Percentiles rank a stretch among this genome's conserved stretches.
Evolutionary conservation across 2,888 invertebrate genomes (phyloP).

Genomic region (Drymonia ruficornis): DNA sequence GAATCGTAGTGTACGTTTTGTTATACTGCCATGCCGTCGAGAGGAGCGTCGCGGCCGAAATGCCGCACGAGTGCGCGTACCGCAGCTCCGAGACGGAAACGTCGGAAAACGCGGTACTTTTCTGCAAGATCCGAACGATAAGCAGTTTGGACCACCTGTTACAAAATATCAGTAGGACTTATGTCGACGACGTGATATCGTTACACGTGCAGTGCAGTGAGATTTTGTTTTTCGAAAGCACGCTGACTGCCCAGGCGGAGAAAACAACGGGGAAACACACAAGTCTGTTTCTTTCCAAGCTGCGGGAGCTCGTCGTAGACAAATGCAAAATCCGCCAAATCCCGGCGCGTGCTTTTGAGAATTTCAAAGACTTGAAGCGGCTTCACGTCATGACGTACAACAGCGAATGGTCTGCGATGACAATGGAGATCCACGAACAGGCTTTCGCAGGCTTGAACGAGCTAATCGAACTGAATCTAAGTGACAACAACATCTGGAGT

Average conservation of each 20-base stretch:
- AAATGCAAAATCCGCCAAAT: constrained; percentile 91
- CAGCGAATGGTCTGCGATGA: constrained; percentile 92
- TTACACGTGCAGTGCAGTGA: constrained; percentile 90
- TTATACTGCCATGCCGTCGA: constrained; percentile 76
- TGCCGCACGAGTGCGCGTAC: constrained; percentile 90
- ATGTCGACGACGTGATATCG: constrained; percentile 87
- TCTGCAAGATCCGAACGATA: constrained; percentile 90
- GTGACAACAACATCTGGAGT: constrained; percentile 91
- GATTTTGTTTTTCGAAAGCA: constrained; percentile 89
- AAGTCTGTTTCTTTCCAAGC: constrained; percentile 85
- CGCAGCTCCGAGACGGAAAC: constrained; percentile 84
- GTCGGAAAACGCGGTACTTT: constrained; percentile 83
- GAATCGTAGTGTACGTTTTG: constrained; percentile 80
- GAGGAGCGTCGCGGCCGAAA: constrained; percentile 71
- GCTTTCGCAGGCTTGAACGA: constrained; percentile 88
- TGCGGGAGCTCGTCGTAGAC: constrained; percentile 89
- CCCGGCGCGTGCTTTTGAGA: constrained; percentile 88
- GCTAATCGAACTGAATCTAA: constrained; percentile 88
- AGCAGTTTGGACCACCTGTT: constrained; percentile 88
- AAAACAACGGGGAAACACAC: constrained; percentile 80
- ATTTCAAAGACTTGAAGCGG: constrained; percentile 87
- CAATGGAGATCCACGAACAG: constrained; percentile 88
- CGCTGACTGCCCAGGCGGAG: constrained; percentile 81
- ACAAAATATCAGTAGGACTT: constrained; percentile 88
- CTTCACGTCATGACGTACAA: constrained; percentile 90